These are phyloP conservation scores for Gastrophryne carolinensis DNA, from an alignment of 2,797 vertebrate species.

Conservation along the genomic window DNA sequence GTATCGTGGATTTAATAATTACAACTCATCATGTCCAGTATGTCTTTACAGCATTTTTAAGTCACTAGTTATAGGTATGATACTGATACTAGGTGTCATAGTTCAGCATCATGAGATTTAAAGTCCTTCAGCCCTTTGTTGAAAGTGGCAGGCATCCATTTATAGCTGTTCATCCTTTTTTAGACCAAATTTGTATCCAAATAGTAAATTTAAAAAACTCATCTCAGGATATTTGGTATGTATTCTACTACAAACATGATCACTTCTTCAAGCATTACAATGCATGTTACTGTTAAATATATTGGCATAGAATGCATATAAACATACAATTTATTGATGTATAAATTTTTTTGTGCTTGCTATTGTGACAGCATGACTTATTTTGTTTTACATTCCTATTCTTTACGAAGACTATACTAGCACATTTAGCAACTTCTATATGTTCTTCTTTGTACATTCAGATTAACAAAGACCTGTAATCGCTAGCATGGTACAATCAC, in stretches of 20 bases:
- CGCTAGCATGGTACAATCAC: conserved; percentile 63
- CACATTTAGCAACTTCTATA: conserved; percentile 61
- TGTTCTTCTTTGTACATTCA: conserved; percentile 62
- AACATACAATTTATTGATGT: conserved; percentile 68
- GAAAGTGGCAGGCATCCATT: too few relatives aligned
- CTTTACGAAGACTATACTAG: conserved; percentile 64
- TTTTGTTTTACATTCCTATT: conserved; percentile 65
- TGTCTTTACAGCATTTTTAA: too few relatives aligned
- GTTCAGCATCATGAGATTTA: too few relatives aligned
- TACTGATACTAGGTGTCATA: too few relatives aligned
- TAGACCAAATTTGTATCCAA: conserved; percentile 55
- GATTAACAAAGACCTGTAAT: conserved; percentile 59
- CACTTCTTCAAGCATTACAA: conserved; percentile 63
- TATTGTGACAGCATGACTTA: conserved; percentile 70
- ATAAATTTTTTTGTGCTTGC: conserved; percentile 67
- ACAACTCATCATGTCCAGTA: too few relatives aligned
- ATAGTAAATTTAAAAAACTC: conserved; percentile 62
- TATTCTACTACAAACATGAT: conserved; percentile 58
- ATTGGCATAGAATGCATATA: conserved; percentile 75
- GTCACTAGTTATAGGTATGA: too few relatives aligned
- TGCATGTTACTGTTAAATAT: conserved; percentile 73
- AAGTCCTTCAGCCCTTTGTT: too few relatives aligned
- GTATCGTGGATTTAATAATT: too few relatives aligned
- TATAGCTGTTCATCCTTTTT: too few relatives aligned
- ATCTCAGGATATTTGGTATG: conserved; percentile 71